These are phyloP conservation scores for Mythimna lalbum DNA, from an alignment of 2,888 invertebrate genomes.

Conservation along the genomic window DNA sequence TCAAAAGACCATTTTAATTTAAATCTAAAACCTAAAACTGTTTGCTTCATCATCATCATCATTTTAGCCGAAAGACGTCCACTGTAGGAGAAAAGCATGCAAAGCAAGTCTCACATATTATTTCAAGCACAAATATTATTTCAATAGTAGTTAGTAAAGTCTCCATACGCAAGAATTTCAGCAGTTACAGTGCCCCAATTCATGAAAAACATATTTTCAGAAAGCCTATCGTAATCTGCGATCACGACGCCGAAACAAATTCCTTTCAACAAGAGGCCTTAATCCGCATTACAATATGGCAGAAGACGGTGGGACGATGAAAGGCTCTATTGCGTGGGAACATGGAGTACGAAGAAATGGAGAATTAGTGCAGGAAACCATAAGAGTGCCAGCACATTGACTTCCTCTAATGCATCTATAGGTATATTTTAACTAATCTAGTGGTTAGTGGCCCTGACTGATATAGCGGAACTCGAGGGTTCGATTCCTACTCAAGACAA, in stretches of 20 bases:
- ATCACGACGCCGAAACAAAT: slow-evolving; percentile 58
- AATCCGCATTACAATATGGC: slow-evolving; percentile 60
- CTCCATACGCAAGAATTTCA: background rate
- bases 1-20: background rate
- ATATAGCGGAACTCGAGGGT: no score
- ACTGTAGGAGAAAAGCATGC: no score
- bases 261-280: slow-evolving; percentile 52
- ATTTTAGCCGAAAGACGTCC: no score
- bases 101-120: no score
- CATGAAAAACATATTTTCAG: slow-evolving; percentile 43
- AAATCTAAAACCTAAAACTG: background rate
- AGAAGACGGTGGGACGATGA: slow-evolving; percentile 30
- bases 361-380: background rate
- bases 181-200: background rate
- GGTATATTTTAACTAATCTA: no score
- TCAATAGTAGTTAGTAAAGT: no score
- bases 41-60: background rate
- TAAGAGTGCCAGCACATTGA: background rate
- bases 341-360: slow-evolving; percentile 15
- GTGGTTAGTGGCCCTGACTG: no score
- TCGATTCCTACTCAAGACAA: no score
- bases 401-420: no score
- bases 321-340: slow-evolving; percentile 21
- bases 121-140: background rate
- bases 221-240: slow-evolving; percentile 38